Evolutionary conservation across 2,797 vertebrate species (phyloP).

Genomic region (Smutsia gigantea): DNA sequence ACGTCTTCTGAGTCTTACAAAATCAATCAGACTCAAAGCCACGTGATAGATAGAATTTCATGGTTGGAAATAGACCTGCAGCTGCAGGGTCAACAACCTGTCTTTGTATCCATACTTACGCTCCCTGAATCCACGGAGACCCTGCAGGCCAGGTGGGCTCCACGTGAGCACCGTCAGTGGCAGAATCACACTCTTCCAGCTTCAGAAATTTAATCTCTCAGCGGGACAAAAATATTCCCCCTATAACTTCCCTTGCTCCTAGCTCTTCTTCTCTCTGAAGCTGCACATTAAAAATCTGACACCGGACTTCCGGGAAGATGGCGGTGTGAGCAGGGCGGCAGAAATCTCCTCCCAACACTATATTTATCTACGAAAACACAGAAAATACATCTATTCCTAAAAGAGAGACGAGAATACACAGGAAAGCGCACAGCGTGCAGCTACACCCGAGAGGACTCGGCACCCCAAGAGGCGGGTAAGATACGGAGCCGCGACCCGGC

Average conservation of each 20-base stretch:
- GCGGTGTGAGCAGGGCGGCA: too few relatives aligned
- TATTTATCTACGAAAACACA: too few relatives aligned
- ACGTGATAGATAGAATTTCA: rapidly evolving
- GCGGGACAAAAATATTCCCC: neutral
- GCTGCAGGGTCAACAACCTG: neutral
- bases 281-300: neutral
- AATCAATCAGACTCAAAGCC: rapidly evolving
- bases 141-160: rapidly evolving
- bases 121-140: rapidly evolving
- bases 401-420: too few relatives aligned
- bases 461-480: too few relatives aligned
- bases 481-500: too few relatives aligned
- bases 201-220: neutral
- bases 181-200: neutral
- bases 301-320: too few relatives aligned
- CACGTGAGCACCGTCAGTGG: rapidly evolving
- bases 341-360: too few relatives aligned
- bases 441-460: too few relatives aligned
- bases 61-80: neutral
- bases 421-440: too few relatives aligned
- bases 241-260: neutral
- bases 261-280: neutral
- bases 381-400: too few relatives aligned
- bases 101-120: neutral
- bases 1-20: too few relatives aligned